Evolutionary conservation across 2,797 vertebrate genomes (phyloP), one percentile per base, ranked within the genome.

Genomic region (Falco cherrug): DNA sequence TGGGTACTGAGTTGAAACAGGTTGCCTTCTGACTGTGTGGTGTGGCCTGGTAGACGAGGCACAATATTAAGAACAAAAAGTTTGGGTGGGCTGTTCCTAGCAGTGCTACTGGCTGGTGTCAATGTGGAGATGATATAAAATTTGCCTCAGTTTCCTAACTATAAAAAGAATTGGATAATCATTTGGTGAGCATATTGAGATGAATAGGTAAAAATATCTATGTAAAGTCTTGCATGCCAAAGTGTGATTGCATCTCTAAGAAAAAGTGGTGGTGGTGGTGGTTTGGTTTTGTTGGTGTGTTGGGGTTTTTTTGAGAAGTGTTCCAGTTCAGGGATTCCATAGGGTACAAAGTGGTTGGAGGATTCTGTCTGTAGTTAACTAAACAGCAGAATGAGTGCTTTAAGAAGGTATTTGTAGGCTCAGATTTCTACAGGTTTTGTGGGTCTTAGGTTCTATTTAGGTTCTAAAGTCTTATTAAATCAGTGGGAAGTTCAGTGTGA

Each of bases 91-190:
- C 53, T 93, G 0, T 80, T 77, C 50, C 53, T 73, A 60, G 9
- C 45, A 33, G 12, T 78, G 22, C 28, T 59, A 6, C 39, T 69
- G 4, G 47, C 37, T 48, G 17, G 20, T 67, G 17, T 60, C 35
- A 56, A 35, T 82, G 24, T 24, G 59, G 51, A 67, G 33, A 26
- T n/a, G 13, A 48, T 9, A 39, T 35, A 50, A 82, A 94, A 70
- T 0, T 0, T 82, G 13, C 41, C 10, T 61, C 5, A 7, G 16
- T 71, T 82, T 64, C n/a, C 17, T 70, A 70, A 1, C 26, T 73
- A 4, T 68, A 69, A 69, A 75, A 85, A 54, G 11, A 84, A 43
- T 51, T 63, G 28, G 12, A 54, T 69, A 9, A 26, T 78, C 7
- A 28, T 75, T 88, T 88, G 29, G 26, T 45, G 31, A 81, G 11